Evolutionary conservation across 1,140 invertebrate species (phyloP).

Genomic region (Pogonognathellus flavescens): DNA sequence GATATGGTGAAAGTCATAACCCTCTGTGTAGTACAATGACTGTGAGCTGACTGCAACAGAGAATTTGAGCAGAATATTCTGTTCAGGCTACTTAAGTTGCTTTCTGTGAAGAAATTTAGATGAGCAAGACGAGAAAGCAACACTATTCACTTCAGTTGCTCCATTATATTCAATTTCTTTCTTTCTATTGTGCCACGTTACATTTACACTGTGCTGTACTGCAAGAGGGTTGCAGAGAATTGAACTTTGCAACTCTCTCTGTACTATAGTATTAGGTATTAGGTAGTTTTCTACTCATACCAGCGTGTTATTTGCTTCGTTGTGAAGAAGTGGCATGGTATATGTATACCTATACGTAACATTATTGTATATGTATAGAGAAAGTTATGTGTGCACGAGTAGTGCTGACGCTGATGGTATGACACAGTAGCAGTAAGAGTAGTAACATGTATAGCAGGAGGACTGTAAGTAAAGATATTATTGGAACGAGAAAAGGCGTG

Average conservation of each 20-base stretch:
- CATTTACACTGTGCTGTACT: background rate
- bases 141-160: constrained; percentile 32
- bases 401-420: background rate
- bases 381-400: background rate
- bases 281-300: too few relatives aligned
- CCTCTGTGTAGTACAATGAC: background rate
- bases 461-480: background rate
- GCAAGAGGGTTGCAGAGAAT: constrained; percentile 5
- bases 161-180: constrained; percentile 40
- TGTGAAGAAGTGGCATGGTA: too few relatives aligned
- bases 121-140: constrained; percentile 29
- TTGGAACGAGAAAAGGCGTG: background rate
- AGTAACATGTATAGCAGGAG: background rate
- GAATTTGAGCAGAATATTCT: constrained; percentile 15
- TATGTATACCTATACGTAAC: too few relatives aligned
- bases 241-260: background rate
- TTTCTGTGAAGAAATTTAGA: background rate
- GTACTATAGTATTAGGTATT: too few relatives aligned
- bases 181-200: constrained; percentile 15
- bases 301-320: too few relatives aligned
- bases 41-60: background rate
- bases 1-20: background rate
- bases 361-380: too few relatives aligned
- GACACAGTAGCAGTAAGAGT: background rate
- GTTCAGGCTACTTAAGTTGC: background rate